Base-by-base conservation (phyloP, 2,113 vertebrate genomes). In the Xenopus borealis region DNA sequence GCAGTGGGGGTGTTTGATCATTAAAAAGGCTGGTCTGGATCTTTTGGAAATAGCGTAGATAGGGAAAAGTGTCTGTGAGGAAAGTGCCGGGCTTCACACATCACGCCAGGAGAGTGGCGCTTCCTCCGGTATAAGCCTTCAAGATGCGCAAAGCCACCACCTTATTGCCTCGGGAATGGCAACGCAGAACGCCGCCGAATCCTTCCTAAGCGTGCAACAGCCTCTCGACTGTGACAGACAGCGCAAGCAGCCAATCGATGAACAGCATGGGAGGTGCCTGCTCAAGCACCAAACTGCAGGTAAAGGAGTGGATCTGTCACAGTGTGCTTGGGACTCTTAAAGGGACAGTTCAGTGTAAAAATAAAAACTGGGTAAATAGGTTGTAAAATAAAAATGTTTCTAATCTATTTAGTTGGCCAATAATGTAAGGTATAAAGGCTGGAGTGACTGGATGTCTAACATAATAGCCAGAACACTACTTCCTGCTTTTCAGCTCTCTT, bases 211-310 rank as follows among this genome's bases (percentile, higher is more conserved):
- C 65, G 66, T 53, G 72, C 55, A 55, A 55, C 14, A 55, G 53
- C 47, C 12, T 18, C 52, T n/a, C 55, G 46, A 23, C 72, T 44
- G 30, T 50, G 45, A 45, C 23, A 33, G 40, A 53, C 72, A 27
- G 72, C 63, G 17, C n/a, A 40, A n/a, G n/a, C 73, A 69, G 59
- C 73, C 73, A 76, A 76, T 76, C 12, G 55, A 55, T 6, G 19
- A 20, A 7, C 33, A 58, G 16, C 3, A 58, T 27, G 73, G 73
- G 73, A 58, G 47, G 58, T n/a, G 53, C 53, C 17, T 12, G 4
- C 12, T 23, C 10, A 23, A 65, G 64, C 64, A 59, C 65, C 68
- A 5, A 12, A 59, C 55, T 10, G 66, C 73, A 76, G 73, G 73
- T 74, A 30, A 55, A 74, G 62, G 64, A 16, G 33, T 5, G 62